Conservation (phyloP, 2,888 invertebrate genomes). For the Eupsilia transversa region DNA sequence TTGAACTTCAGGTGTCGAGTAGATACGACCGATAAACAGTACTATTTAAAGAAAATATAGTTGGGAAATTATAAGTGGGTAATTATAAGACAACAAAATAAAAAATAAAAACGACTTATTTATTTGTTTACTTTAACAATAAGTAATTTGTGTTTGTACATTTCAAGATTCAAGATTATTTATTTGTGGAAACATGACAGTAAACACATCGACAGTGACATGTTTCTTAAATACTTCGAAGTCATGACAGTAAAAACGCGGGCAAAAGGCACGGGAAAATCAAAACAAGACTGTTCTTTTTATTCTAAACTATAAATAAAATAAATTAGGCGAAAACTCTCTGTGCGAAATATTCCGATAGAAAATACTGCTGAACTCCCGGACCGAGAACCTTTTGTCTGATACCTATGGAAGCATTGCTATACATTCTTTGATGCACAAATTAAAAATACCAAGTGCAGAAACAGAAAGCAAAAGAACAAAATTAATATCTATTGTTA, state of each 20-base stretch:
- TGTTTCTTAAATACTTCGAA: background rate
- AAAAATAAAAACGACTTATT: background rate
- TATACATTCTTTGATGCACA: constrained; percentile 23
- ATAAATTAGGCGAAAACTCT: constrained; percentile 25
- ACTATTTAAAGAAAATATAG: background rate
- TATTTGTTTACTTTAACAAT: background rate
- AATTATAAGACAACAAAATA: background rate
- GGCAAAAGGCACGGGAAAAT: background rate
- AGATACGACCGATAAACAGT: background rate
- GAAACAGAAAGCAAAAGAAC: constrained; percentile 34
- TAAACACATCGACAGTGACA: no score
- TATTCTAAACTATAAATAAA: constrained; percentile 27
- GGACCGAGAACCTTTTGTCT: constrained; percentile 20
- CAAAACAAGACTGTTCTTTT: background rate
- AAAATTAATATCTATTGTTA: constrained; percentile 45
- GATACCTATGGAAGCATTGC: constrained; percentile 1
- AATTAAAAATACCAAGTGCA: constrained; percentile 41
- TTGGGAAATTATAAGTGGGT: background rate
- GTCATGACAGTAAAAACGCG: background rate
- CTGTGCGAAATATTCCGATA: constrained; percentile 16
- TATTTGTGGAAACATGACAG: no score
- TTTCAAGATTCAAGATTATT: no score
- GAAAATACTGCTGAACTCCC: constrained; percentile 1
- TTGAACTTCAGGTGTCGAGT: background rate
- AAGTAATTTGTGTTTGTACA: background rate